A percentile compares a stretch with the other conserved stretches of the same genome.
Evolutionary conservation across 2,113 vertebrate genomes (phyloP).

Genomic region (Festucalex cinctus): DNA sequence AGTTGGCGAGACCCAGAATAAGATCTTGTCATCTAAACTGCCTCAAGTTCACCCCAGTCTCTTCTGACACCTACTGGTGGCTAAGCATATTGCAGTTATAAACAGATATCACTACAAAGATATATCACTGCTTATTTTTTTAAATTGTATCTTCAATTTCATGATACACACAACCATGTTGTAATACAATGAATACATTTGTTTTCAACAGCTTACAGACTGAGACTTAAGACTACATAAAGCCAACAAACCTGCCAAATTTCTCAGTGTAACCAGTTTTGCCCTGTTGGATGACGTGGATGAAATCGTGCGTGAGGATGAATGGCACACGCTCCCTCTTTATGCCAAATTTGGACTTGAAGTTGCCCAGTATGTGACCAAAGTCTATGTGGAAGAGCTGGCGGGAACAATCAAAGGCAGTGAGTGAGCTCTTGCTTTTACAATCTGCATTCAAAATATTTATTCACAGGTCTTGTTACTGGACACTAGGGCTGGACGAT

Average conservation of each 20-base stretch:
- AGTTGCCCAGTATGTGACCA: slow-evolving; percentile 98
- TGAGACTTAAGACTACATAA: not conserved
- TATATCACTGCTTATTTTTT: not conserved
- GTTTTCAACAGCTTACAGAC: not conserved
- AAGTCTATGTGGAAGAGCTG: slow-evolving; percentile 99
- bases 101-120: not conserved
- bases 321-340: slow-evolving; percentile 98
- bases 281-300: slow-evolving; percentile 98
- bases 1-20: not conserved
- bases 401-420: not conserved
- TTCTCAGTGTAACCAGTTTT: slow-evolving; percentile 97
- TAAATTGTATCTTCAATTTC: not conserved
- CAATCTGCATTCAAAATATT: not conserved
- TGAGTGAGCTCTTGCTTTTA: not conserved
- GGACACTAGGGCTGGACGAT: too few species aligned
- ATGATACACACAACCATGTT: not conserved
- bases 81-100: slow-evolving; percentile 5
- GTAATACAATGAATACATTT: not conserved
- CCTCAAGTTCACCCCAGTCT: not conserved
- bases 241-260: slow-evolving; percentile 81
- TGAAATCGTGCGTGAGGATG: slow-evolving; percentile 98
- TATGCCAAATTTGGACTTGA: slow-evolving; percentile 99
- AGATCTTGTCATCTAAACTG: not conserved
- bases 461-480: not conserved
- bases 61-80: slow-evolving; percentile 31